Evolutionary conservation across 2,797 vertebrate species (phyloP).

Genomic region (Poeciliopsis paucimaculata): DNA sequence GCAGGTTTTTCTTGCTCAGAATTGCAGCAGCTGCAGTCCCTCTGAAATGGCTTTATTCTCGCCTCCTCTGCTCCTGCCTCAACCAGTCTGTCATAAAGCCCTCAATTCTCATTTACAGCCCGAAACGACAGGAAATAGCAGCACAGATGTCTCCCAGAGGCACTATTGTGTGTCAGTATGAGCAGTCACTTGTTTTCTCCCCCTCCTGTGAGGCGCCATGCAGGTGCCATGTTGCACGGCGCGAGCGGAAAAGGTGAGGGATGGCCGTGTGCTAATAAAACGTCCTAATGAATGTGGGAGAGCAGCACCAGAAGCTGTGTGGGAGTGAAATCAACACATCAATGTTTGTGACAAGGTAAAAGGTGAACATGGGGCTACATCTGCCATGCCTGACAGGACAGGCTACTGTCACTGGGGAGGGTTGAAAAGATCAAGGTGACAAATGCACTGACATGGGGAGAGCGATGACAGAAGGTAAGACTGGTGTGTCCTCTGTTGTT

Average conservation of each 20-base stretch:
- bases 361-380: constrained; percentile 49
- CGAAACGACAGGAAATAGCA: constrained; percentile 20
- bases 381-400: constrained; percentile 24
- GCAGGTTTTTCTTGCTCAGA: not conserved
- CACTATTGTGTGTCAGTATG: constrained; percentile 17
- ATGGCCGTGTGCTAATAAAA: constrained; percentile 25
- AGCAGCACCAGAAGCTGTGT: constrained; percentile 4
- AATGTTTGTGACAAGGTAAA: constrained; percentile 47
- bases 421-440: constrained; percentile 16
- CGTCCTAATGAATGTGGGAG: constrained; percentile 17
- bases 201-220: constrained; percentile 6
- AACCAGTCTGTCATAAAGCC: constrained; percentile 50
- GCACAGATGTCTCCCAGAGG: constrained; percentile 43
- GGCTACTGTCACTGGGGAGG: constrained; percentile 26
- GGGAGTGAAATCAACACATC: constrained; percentile 46
- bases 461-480: constrained; percentile 19
- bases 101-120: constrained; percentile 56
- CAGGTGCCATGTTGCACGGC: constrained; percentile 27
- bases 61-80: constrained; percentile 42
- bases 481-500: constrained; percentile 45
- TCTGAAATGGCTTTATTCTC: constrained; percentile 41
- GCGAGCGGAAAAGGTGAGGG: constrained; percentile 36
- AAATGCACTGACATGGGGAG: constrained; percentile 10
- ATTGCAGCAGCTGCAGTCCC: constrained; percentile 24
- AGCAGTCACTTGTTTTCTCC: not conserved